Base-by-base conservation (phyloP, 1,140 invertebrate species). In the Drosophila pseudoananassae region DNA sequence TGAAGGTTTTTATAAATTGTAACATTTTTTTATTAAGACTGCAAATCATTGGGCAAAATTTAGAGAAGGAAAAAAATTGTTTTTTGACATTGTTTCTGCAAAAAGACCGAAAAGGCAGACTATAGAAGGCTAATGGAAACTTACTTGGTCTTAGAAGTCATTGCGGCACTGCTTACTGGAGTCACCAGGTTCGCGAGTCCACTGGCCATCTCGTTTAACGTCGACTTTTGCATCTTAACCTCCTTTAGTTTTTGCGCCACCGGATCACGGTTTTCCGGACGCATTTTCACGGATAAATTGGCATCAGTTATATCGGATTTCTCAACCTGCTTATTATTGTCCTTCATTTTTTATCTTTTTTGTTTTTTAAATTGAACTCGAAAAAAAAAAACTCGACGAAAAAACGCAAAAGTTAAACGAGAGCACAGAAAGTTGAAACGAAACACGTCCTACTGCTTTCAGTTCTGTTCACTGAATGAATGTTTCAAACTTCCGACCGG, bases 61-160 rank as follows among this genome's bases (percentile, higher is more conserved):
- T n/a, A n/a, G n/a, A n/a, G n/a, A n/a, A n/a, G n/a, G n/a, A n/a
- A n/a, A n/a, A n/a, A n/a, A n/a, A n/a, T n/a, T n/a, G n/a, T n/a
- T n/a, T n/a, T n/a, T n/a, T n/a, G n/a, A n/a, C n/a, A n/a, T n/a
- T n/a, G n/a, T n/a, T n/a, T n/a, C n/a, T n/a, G n/a, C n/a, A 25
- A 25, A 25, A 25, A 4, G 23, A 25, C 23, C 3, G 23, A n/a
- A n/a, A 25, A 25, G 23, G 23, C 23, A 25, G 23, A 4, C 3
- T 2, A 25, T 25, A 25, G 23, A 25, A 25, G 23, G 23, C 4
- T 25, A 4, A 25, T 5, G 4, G 23, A 25, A 25, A 33, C 31
- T 33, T 10, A 33, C 31, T 10, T 33, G 31, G 9, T 9, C 31
- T 27, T 68, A 1, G 4, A 20, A 4, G 59, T 65, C 47, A 68